Evolutionary conservation across 2,113 vertebrate genomes (phyloP).

Genomic region (Dicaeum eximium): DNA sequence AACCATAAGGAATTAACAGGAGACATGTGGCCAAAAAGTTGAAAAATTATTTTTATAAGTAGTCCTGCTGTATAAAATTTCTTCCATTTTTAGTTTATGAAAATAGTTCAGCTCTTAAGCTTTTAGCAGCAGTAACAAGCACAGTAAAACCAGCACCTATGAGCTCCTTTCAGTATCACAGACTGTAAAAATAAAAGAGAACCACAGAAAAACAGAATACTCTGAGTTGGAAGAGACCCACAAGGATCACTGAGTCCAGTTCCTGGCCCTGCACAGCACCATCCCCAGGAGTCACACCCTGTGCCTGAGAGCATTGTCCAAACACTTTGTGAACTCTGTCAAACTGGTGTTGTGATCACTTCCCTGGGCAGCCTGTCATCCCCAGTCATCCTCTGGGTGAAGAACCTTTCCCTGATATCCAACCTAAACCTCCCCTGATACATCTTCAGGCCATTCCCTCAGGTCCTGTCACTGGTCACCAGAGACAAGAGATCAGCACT

Average conservation of each 20-base stretch:
- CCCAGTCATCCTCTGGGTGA: neutral
- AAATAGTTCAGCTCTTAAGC: neutral
- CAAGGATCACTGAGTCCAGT: fast-evolving
- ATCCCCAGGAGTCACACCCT: neutral
- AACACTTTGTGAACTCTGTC: neutral
- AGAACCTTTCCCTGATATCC: neutral
- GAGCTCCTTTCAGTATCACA: neutral
- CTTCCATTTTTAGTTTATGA: neutral
- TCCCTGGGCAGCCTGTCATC: neutral
- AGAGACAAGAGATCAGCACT: neutral
- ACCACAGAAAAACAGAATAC: neutral
- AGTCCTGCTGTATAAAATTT: neutral
- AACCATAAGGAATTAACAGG: neutral
- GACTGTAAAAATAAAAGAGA: neutral
- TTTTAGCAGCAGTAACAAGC: neutral
- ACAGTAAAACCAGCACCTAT: neutral
- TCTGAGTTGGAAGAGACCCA: neutral
- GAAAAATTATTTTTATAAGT: neutral
- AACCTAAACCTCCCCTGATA: neutral
- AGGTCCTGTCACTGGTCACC: neutral
- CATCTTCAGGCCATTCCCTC: neutral
- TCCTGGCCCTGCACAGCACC: neutral
- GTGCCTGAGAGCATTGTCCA: neutral
- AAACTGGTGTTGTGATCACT: neutral
- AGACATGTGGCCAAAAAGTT: neutral